A percentile compares a stretch with the other conserved stretches of the same genome.
Evolutionary conservation across 2,113 vertebrate species (phyloP).

Genomic region (Hemiscyllium ocellatum): DNA sequence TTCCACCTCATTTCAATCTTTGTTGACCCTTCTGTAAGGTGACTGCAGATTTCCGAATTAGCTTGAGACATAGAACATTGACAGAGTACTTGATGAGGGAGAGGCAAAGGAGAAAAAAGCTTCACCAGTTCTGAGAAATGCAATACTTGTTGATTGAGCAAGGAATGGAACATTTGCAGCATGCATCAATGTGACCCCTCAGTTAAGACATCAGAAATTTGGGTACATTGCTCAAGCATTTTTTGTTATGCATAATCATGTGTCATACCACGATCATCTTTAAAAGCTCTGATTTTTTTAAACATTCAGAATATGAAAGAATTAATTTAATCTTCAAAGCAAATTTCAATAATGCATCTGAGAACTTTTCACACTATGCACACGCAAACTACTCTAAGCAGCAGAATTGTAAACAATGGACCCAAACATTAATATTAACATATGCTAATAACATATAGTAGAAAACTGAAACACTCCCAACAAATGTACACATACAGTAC

Average conservation of each 20-base stretch:
- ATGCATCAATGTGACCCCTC: background rate
- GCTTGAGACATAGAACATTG: background rate
- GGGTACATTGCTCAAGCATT: background rate
- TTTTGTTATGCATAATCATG: background rate
- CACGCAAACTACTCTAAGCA: background rate
- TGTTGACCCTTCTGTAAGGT: background rate
- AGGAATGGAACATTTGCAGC: background rate
- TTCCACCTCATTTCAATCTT: background rate
- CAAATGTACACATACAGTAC: too few species aligned
- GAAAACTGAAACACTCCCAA: too few species aligned
- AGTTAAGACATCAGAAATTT: background rate
- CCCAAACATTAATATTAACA: too few species aligned
- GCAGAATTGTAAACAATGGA: background rate
- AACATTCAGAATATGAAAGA: background rate
- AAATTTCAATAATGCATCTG: background rate
- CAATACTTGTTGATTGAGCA: background rate
- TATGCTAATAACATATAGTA: too few species aligned
- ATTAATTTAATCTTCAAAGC: background rate
- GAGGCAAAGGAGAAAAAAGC: background rate
- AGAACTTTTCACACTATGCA: background rate
- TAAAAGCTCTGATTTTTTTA: background rate
- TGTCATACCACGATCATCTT: background rate
- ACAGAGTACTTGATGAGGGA: background rate
- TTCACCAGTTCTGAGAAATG: background rate
- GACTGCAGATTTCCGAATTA: background rate